Conservation (phyloP, 2,888 invertebrate species). For the Cantharis flavilabris region DNA sequence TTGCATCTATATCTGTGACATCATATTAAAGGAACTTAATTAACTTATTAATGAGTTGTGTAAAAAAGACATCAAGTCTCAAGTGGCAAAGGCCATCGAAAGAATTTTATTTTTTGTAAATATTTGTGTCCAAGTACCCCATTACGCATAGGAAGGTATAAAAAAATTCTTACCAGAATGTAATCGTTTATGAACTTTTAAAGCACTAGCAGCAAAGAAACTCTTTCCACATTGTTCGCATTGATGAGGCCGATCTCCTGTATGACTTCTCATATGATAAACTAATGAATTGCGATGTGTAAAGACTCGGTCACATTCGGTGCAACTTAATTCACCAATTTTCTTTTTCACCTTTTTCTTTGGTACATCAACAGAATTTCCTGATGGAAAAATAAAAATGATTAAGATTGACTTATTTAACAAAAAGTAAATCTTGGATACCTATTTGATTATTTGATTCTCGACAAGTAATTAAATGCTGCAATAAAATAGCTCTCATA, state of each 20-base stretch:
- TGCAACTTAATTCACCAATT: slow-evolving; percentile 60
- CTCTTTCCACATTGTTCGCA: slow-evolving; percentile 82
- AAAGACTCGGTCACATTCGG: slow-evolving; percentile 74
- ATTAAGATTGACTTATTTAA: background rate
- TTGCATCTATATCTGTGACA: no score
- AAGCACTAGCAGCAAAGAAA: slow-evolving; percentile 80
- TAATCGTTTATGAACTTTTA: slow-evolving; percentile 80
- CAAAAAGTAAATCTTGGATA: slow-evolving; percentile 12
- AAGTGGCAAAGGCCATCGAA: no score
- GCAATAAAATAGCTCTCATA: slow-evolving; percentile 49
- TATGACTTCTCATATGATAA: slow-evolving; percentile 82
- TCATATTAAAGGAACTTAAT: no score
- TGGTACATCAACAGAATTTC: background rate
- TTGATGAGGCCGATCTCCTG: slow-evolving; percentile 74
- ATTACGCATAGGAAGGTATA: no score
- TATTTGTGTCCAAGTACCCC: no score
- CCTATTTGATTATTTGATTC: slow-evolving; percentile 45
- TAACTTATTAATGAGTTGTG: no score
- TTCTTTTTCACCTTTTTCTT: slow-evolving; percentile 52
- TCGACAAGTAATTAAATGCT: slow-evolving; percentile 53
- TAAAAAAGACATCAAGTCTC: no score
- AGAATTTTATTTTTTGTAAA: no score
- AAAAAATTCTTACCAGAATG: slow-evolving; percentile 62
- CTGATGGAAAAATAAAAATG: background rate
- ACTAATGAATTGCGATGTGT: slow-evolving; percentile 82